phyloP scores from a whole-genome alignment of 2,797 vertebrate species.

The Mycteria americana region DNA sequence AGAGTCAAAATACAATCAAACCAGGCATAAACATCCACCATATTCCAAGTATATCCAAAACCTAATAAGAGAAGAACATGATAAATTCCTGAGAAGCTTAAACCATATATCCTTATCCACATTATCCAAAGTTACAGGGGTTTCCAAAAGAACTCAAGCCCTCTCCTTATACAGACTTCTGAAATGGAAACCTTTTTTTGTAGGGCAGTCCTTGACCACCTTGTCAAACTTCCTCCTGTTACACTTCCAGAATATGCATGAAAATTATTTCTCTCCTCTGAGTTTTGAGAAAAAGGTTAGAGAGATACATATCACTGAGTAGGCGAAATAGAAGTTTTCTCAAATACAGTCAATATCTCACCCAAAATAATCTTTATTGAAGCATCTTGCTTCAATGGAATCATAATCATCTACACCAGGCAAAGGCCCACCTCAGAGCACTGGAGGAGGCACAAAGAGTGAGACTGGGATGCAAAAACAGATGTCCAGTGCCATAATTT shows the following conservation, averaged over 20 bases:
- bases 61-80: neutral
- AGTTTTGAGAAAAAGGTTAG: neutral
- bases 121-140: neutral
- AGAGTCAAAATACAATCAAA: neutral
- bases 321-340: neutral
- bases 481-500: neutral
- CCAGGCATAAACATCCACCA: neutral
- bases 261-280: neutral
- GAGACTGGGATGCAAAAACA: neutral
- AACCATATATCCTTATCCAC: neutral
- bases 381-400: neutral
- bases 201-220: neutral
- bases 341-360: neutral
- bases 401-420: neutral
- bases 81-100: neutral
- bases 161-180: neutral
- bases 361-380: neutral
- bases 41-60: neutral
- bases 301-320: neutral
- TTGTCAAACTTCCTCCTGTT: neutral
- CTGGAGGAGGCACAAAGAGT: neutral
- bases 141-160: neutral
- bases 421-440: neutral
- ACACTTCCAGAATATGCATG: neutral
- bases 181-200: neutral